Evolutionary conservation across 2,113 vertebrate genomes (phyloP), one percentile per base, ranked within the genome.

Genomic region (Zootoca vivipara): DNA sequence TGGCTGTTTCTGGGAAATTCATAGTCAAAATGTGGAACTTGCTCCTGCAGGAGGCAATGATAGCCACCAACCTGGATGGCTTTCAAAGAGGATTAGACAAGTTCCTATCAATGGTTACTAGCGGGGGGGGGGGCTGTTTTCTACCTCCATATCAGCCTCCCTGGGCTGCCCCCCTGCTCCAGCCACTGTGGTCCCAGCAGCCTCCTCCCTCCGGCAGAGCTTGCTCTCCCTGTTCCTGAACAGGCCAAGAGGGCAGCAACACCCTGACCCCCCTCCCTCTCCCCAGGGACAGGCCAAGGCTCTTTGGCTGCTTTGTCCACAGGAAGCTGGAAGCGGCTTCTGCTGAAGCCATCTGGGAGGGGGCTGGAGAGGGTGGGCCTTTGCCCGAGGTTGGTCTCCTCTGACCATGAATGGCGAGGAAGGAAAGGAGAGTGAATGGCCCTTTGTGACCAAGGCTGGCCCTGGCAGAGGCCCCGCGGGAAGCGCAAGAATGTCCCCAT

Each of bases 391-490:
- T 18, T 33, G 12, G 7, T 52, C 69, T 58, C 82, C 30, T 70
- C 10, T 30, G 84, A 73, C 26, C 78, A 22, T 30, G 78, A 75
- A 77, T 77, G 82, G 79, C 28, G n/a, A 81, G 85, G 88, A 85
- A 82, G 86, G 88, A 56, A 73, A 85, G 5, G 8, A 22, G 65
- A 38, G 2, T 91, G 87, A 92, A 92, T 91, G 78, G 33, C 78
- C 78, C 91, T 92, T 91, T 91, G 89, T 92, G 38, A 82, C 87
- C 38, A n/a, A n/a, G 52, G n/a, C 87, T 85, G 84, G 89, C 84
- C 56, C 85, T 42, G 56, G 58, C 65, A 82, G 62, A 87, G 77
- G 81, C 81, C 64, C 85, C 64, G 33, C 65, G 77, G 78, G 52
- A 72, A 79, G 77, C 82, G 56, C 10, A 85, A 92, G 83, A 92